Percentiles rank a stretch among this genome's conserved stretches.
These are phyloP conservation scores for Hestina assimilis DNA, from an alignment of 1,140 invertebrate species.

Conservation along the genomic window DNA sequence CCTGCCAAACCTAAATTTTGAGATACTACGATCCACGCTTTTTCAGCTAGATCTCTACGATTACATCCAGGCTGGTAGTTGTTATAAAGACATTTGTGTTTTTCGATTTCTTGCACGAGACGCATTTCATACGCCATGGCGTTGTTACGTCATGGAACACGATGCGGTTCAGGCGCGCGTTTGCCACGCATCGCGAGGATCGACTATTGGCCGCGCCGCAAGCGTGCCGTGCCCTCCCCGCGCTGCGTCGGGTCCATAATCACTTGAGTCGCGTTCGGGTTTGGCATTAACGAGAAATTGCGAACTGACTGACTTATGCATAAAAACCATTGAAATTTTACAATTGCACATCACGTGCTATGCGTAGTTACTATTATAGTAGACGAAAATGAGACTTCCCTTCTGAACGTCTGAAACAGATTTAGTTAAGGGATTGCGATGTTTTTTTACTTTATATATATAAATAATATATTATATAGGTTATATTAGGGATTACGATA, in stretches of 20 bases:
- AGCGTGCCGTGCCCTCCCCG: constrained; percentile 12
- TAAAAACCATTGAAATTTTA: no score
- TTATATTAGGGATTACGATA: no score
- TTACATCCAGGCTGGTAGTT: constrained; percentile 34
- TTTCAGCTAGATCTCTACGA: constrained; percentile 34
- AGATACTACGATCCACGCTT: constrained; percentile 34
- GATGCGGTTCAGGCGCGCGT: constrained; percentile 6
- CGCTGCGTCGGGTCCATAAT: constrained; percentile 1
- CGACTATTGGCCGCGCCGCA: constrained; percentile 11
- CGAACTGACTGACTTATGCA: not conserved
- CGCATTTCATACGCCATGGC: constrained; percentile 38
- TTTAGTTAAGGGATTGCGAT: no score
- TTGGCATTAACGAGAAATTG: constrained; percentile 1
- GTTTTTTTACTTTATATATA: no score
- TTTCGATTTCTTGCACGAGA: constrained; percentile 38
- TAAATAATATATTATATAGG: no score
- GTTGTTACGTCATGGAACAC: not conserved
- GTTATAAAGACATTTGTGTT: constrained; percentile 37
- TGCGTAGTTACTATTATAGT: no score
- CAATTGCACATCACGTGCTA: no score
- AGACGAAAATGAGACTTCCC: no score
- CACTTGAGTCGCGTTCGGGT: not conserved
- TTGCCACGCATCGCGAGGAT: not conserved
- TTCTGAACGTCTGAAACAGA: no score
- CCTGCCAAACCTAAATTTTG: constrained; percentile 19